Conservation (phyloP, 2,797 vertebrate genomes). For the Podarcis lilfordi region DNA sequence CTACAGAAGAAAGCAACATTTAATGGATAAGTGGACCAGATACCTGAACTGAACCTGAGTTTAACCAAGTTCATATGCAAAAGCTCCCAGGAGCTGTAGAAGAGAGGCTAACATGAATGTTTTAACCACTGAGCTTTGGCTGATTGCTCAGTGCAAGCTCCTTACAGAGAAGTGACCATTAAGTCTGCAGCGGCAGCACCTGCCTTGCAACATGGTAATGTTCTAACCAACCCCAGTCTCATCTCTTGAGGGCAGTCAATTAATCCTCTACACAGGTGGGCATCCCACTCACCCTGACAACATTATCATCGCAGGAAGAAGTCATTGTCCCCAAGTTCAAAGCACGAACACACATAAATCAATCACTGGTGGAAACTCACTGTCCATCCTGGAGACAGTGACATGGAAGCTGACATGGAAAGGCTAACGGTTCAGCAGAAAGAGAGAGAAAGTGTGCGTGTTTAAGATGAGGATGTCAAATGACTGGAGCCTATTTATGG, state of each 20-base stretch:
- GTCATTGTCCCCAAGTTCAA: slow-evolving; percentile 5
- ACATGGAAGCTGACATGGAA: slow-evolving; percentile 21
- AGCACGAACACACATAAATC: slow-evolving; percentile 31
- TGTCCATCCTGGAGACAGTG: neutral
- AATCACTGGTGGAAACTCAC: slow-evolving; percentile 7
- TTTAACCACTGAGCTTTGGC: neutral
- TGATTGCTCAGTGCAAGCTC: slow-evolving; percentile 15
- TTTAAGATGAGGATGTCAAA: slow-evolving; percentile 33
- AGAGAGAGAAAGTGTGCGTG: neutral
- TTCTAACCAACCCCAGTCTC: neutral
- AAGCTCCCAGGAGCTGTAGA: neutral
- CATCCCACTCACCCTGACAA: neutral
- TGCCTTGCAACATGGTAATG: neutral
- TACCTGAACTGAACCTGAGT: neutral
- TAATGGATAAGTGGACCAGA: neutral
- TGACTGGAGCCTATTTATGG: slow-evolving; percentile 30
- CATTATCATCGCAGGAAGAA: neutral
- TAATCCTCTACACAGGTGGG: slow-evolving; percentile 1
- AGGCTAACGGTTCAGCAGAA: slow-evolving; percentile 42
- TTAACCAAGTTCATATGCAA: neutral
- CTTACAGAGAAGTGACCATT: slow-evolving; percentile 5
- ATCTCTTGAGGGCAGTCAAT: rapidly evolving
- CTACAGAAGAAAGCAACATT: neutral
- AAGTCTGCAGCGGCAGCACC: neutral
- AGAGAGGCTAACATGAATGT: neutral